phyloP scores from a whole-genome alignment of 2,797 vertebrate species.

The Alca torda region DNA sequence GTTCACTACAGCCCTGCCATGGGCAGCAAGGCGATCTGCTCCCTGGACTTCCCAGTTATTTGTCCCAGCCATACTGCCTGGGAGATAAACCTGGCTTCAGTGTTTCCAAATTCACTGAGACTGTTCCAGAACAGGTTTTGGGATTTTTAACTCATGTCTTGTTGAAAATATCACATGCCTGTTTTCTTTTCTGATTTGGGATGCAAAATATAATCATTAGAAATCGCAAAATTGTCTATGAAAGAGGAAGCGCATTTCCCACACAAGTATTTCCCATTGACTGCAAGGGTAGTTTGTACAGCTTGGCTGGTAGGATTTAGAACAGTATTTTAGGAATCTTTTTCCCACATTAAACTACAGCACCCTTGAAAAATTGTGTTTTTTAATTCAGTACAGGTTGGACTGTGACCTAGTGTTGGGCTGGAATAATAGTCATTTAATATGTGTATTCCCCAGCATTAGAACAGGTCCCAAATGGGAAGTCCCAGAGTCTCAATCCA shows the following conservation, averaged over 20 bases:
- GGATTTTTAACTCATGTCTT: background rate
- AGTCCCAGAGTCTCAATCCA: background rate
- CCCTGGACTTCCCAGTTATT: background rate
- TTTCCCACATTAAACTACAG: background rate
- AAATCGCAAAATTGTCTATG: background rate
- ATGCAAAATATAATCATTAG: background rate
- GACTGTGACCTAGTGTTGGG: background rate
- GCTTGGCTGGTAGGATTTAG: background rate
- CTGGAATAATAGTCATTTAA: background rate
- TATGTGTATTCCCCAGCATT: background rate
- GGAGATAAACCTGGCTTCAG: background rate
- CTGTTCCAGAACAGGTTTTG: background rate
- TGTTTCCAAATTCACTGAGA: background rate
- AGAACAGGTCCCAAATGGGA: background rate
- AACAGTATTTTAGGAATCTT: background rate
- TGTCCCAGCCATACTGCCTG: background rate
- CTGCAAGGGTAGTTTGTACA: background rate
- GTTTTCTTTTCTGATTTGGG: background rate
- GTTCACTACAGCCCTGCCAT: background rate
- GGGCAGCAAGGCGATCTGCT: background rate
- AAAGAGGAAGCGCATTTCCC: background rate
- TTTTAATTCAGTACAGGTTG: background rate
- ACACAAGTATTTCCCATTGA: background rate
- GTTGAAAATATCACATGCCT: background rate
- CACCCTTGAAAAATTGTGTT: background rate